Conservation (phyloP, 2,113 vertebrate genomes). For the Rhynchomys soricoides region DNA sequence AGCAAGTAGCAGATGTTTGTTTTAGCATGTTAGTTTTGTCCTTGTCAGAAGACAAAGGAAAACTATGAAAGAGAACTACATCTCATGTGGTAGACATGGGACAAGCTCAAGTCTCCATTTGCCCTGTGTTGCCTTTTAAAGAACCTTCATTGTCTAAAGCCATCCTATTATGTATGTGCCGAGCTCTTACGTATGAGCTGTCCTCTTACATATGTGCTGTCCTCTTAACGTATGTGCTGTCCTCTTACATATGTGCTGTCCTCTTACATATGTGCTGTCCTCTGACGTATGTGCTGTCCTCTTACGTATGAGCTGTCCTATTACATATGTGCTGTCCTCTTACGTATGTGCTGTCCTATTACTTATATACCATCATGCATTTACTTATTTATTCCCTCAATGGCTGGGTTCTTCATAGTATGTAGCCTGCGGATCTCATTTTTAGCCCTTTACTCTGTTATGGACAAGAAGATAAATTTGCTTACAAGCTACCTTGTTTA, state of each 20-base stretch:
- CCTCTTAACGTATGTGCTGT: too few relatives aligned
- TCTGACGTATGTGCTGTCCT: background rate
- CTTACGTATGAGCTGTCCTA: too few relatives aligned
- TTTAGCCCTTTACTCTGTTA: background rate
- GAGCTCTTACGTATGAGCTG: background rate
- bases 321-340: too few relatives aligned
- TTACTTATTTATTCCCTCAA: conserved; percentile 1
- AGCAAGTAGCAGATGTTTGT: background rate
- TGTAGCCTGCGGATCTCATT: background rate
- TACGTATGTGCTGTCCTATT: background rate
- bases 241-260: too few relatives aligned
- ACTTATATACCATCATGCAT: background rate
- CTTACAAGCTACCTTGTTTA: background rate
- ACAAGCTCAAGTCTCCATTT: background rate
- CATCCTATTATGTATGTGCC: background rate
- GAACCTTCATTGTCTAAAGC: background rate
- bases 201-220: background rate
- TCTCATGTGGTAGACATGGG: background rate
- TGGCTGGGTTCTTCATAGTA: background rate
- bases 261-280: background rate
- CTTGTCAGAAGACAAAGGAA: background rate
- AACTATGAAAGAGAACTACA: background rate
- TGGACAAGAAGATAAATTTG: background rate
- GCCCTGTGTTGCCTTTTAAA: background rate
- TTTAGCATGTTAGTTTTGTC: background rate